Evolutionary conservation across 1,140 invertebrate genomes (phyloP).

Genomic region (Trypoxylus dichotomus): DNA sequence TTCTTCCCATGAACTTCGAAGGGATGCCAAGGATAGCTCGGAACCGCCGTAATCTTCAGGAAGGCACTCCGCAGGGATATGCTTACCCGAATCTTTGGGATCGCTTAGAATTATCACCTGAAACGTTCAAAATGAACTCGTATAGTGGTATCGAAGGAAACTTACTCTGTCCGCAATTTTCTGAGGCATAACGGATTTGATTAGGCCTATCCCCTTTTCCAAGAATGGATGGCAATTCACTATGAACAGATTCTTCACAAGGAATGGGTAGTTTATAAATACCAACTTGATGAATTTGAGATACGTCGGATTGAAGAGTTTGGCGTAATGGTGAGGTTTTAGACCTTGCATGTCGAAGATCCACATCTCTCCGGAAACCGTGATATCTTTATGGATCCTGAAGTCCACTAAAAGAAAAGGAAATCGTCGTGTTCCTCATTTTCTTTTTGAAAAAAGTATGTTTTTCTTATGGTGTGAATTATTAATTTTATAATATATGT

Average conservation of each 20-base stretch:
- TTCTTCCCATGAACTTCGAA: not conserved
- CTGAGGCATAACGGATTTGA: not conserved
- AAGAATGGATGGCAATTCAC: not conserved
- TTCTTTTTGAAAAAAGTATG: no score
- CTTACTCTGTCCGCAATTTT: not conserved
- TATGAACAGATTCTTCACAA: not conserved
- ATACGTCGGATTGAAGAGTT: not conserved
- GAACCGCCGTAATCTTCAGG: constrained; percentile 49
- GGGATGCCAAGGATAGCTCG: constrained; percentile 32
- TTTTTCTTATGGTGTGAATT: no score
- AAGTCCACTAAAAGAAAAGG: not conserved
- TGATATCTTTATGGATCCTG: not conserved
- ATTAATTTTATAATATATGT: no score
- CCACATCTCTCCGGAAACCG: not conserved
- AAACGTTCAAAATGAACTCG: no score
- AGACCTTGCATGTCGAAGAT: not conserved
- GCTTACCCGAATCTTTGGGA: constrained; percentile 39
- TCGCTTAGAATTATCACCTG: constrained; percentile 45
- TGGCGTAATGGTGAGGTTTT: not conserved
- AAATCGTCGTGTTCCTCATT: no score
- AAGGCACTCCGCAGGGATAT: constrained; percentile 45
- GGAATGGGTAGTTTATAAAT: not conserved
- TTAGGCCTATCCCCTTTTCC: not conserved
- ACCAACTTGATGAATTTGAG: not conserved
- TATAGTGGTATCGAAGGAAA: no score